These are phyloP conservation scores for Eriosoma lanigerum DNA, from an alignment of 1,140 invertebrate genomes.

Conservation along the genomic window DNA sequence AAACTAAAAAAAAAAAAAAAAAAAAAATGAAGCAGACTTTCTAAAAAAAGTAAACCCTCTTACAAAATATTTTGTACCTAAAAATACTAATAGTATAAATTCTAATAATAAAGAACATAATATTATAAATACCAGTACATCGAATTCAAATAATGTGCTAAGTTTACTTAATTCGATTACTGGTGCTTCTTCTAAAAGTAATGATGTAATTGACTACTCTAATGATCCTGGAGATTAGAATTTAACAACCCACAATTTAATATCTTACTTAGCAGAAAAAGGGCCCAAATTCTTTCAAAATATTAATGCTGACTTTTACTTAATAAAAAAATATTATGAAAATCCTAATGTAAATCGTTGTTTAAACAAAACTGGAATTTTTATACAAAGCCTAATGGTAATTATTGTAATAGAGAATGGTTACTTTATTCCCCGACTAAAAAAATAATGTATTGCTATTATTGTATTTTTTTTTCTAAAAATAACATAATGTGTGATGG, in stretches of 20 bases:
- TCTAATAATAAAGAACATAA: conserved; percentile 19
- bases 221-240: conserved; percentile 12
- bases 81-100: conserved; percentile 12
- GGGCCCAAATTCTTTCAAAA: conserved; percentile 5
- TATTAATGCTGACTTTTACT: conserved; percentile 11
- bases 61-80: neutral
- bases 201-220: conserved; percentile 12
- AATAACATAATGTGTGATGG: conserved; percentile 17
- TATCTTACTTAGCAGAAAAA: conserved; percentile 4
- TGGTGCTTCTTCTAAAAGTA: conserved; percentile 19
- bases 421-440: conserved; percentile 14
- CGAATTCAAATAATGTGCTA: conserved; percentile 3
- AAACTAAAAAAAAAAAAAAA: conserved; percentile 10
- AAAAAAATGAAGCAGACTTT: neutral
- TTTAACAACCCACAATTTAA: conserved; percentile 1
- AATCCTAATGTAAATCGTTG: conserved; percentile 10
- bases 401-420: neutral
- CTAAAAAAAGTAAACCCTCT: conserved; percentile 12
- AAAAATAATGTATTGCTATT: conserved; percentile 20
- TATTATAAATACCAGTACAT: conserved; percentile 11
- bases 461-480: conserved; percentile 2
- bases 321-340: neutral
- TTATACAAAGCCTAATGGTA: neutral
- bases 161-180: conserved; percentile 26
- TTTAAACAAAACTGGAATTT: conserved; percentile 1